Base-by-base conservation (phyloP, 2,888 invertebrate species). In the Timema podura region DNA sequence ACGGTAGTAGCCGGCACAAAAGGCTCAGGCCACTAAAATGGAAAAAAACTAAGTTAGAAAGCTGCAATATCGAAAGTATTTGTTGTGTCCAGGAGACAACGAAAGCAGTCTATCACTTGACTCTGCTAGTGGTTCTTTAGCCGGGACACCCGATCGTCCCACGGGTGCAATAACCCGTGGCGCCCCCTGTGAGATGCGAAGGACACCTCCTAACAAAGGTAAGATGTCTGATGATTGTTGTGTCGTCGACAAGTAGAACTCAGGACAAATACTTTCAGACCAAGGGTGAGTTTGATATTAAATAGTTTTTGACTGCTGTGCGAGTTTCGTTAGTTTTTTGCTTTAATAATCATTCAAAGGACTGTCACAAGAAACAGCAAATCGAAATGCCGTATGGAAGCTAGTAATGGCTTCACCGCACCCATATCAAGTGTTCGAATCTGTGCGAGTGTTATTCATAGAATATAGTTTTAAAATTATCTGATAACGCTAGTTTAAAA, bases 151-250 rank as follows among this genome's bases (percentile, higher is more conserved):
- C 15, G 49, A 10, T 48, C 49, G 48, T 44, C 48, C 44, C 61
- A 64, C 51, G 64, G 45, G 61, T 61, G 44, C 61, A 61, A 61
- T 61, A 61, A 61, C 64, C 59, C 48, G 74, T 74, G 74, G 68
- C 79, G 79, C 78, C 78, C 77, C 78, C 79, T 80, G 80, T 82
- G 83, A 84, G 80, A 85, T 85, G 85, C 85, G 85, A 80, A 84
- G 84, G 76, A 84, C 85, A 81, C 84, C 84, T 79, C 82, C 83
- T 78, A 84, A 84, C 80, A 85, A 85, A 85, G 84, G 85, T 84
- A 79, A 79, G 80, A 64, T 48, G 48, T 79, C 73, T 70, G 66
- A 44, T 47, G 67, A 49, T 45, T 68, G 68, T 57, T 65, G 51
- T 10, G 48, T 66, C 64, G 57, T 59, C 15, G 10, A 13, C 13